Conservation (phyloP, 2,797 vertebrate species). For the Xenentodon cancila region DNA sequence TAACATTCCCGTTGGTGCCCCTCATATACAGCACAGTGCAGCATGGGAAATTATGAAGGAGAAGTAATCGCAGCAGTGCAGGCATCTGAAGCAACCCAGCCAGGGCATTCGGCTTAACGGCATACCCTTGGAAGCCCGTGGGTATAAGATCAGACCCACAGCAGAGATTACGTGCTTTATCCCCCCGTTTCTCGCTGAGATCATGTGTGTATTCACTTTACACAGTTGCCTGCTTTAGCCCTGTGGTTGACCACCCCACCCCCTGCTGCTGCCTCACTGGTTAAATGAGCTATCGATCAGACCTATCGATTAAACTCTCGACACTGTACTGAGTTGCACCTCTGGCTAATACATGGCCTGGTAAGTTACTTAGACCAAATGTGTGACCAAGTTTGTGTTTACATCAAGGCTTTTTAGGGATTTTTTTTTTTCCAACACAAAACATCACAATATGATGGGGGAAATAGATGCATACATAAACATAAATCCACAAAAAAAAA, state of each 20-base stretch:
- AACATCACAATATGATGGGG: not conserved
- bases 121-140: constrained; percentile 31
- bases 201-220: constrained; percentile 20
- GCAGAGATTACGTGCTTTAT: constrained; percentile 38
- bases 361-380: constrained; percentile 23
- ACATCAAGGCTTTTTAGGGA: not conserved
- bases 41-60: constrained; percentile 35
- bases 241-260: constrained; percentile 13
- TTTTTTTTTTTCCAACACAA: not conserved
- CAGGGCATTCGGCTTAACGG: constrained; percentile 34
- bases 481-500: too few relatives aligned
- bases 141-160: constrained; percentile 38
- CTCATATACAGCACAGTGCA: constrained; percentile 41
- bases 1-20: constrained; percentile 41
- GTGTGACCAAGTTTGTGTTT: constrained; percentile 16
- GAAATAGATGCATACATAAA: too few relatives aligned
- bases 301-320: constrained; percentile 72
- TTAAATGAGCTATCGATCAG: constrained; percentile 80
- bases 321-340: constrained; percentile 55
- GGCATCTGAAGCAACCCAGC: constrained; percentile 47
- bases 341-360: constrained; percentile 60
- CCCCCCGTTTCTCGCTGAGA: constrained; percentile 22
- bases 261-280: constrained; percentile 59
- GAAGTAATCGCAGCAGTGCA: constrained; percentile 64
- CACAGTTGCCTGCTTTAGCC: constrained; percentile 47